Conservation (phyloP, 2,888 invertebrate genomes). For the Oegoconia quadripuncta region DNA sequence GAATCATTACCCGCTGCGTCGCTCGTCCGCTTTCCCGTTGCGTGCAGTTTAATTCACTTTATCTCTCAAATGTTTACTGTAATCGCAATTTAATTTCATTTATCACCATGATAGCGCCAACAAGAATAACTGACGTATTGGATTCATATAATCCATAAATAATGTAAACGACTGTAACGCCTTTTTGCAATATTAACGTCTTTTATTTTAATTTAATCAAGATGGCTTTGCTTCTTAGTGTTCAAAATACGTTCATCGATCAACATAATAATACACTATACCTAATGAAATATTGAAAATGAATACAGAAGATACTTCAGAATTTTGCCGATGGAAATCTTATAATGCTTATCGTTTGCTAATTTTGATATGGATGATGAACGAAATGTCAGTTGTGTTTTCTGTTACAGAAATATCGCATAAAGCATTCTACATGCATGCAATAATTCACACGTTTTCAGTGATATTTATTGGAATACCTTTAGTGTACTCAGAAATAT, state of each 20-base stretch:
- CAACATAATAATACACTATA: too few species aligned
- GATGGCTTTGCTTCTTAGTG: too few species aligned
- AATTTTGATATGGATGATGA: conserved; percentile 62
- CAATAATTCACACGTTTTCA: conserved; percentile 34
- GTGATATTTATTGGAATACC: conserved; percentile 61
- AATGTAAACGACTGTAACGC: too few species aligned
- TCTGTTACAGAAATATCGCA: conserved; percentile 49
- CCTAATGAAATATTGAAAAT: not conserved
- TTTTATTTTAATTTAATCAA: too few species aligned
- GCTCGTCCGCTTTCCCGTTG: conserved; percentile 36
- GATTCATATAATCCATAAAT: too few species aligned
- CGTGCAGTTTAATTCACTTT: conserved; percentile 69
- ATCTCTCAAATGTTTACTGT: conserved; percentile 60
- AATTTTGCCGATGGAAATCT: conserved; percentile 45
- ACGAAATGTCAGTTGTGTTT: conserved; percentile 47
- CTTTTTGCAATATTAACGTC: too few species aligned
- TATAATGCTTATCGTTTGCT: conserved; percentile 52
- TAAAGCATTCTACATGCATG: conserved; percentile 47
- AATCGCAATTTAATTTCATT: conserved; percentile 55
- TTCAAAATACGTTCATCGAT: too few species aligned
- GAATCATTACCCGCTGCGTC: conserved; percentile 76
- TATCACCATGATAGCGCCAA: conserved; percentile 31
- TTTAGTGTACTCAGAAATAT: conserved; percentile 62
- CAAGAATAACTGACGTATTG: too few species aligned
- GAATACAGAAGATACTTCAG: not conserved